Conservation (phyloP, 2,888 invertebrate genomes). For the Sphecodes monilicornis region DNA sequence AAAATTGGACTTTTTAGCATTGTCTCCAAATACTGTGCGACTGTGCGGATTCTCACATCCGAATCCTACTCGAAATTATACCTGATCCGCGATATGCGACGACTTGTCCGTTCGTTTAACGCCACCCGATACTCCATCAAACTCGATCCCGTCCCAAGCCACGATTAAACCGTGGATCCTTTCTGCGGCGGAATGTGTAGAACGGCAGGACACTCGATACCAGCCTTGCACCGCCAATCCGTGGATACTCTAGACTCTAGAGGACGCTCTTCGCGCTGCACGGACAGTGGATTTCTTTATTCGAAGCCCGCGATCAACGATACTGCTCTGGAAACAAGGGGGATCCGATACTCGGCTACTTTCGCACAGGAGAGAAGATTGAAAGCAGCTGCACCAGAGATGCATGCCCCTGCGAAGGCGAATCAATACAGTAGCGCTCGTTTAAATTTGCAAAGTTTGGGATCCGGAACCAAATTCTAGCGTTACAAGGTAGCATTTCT, state of each 20-base stretch:
- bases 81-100: slow-evolving; percentile 44
- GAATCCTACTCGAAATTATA: slow-evolving; percentile 63
- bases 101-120: slow-evolving; percentile 64
- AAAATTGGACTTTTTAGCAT: no score
- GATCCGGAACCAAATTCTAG: no score
- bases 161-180: slow-evolving; percentile 34
- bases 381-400: neutral
- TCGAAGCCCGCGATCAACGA: neutral
- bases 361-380: neutral
- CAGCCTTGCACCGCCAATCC: neutral
- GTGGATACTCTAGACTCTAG: slow-evolving; percentile 14
- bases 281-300: neutral
- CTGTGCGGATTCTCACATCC: neutral
- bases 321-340: neutral
- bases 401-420: no score
- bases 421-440: no score
- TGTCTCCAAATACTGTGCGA: no score
- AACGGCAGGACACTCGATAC: slow-evolving; percentile 20
- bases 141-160: slow-evolving; percentile 8
- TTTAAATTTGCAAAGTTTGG: no score
- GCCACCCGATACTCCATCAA: slow-evolving; percentile 41
- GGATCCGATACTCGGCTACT: neutral
- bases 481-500: no score
- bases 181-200: neutral
- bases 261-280: neutral